Conservation (phyloP, 2,797 vertebrate genomes). For the Eulemur coronatus region DNA sequence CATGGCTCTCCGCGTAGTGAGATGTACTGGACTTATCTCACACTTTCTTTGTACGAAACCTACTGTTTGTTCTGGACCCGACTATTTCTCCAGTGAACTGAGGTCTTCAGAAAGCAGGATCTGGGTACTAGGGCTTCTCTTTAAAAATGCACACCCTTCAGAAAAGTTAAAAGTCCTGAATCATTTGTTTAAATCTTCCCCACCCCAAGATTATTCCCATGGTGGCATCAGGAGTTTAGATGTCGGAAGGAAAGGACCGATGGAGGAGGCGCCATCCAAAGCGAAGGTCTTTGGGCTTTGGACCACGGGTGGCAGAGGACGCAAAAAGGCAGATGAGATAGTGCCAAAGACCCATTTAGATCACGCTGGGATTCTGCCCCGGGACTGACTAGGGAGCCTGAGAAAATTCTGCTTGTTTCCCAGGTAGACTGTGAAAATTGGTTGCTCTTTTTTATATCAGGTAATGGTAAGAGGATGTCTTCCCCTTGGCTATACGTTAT, state of each 20-base stretch:
- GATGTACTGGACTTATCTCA: not conserved
- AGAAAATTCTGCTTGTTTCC: constrained; percentile 30
- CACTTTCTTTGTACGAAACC: not conserved
- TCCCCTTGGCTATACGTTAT: not conserved
- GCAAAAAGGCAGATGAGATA: not conserved
- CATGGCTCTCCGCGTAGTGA: not conserved
- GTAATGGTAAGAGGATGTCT: not conserved
- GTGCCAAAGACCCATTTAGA: not conserved
- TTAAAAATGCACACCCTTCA: not conserved
- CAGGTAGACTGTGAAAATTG: constrained; percentile 26
- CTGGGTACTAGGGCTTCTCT: not conserved
- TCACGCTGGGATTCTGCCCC: not conserved
- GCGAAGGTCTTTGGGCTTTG: not conserved
- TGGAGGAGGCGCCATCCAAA: not conserved
- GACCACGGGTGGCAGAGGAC: not conserved
- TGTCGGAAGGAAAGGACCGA: not conserved
- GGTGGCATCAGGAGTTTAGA: not conserved
- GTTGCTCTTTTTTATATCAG: not conserved
- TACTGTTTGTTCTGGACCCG: not conserved
- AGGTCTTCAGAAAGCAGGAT: constrained; percentile 31
- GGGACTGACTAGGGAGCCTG: not conserved
- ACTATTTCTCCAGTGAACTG: not conserved
- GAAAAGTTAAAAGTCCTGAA: not conserved
- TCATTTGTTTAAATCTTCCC: not conserved
- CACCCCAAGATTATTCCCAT: not conserved